Evolutionary conservation across 2,113 vertebrate genomes (phyloP), one percentile per base, ranked within the genome.

Genomic region (Papio anubis): DNA sequence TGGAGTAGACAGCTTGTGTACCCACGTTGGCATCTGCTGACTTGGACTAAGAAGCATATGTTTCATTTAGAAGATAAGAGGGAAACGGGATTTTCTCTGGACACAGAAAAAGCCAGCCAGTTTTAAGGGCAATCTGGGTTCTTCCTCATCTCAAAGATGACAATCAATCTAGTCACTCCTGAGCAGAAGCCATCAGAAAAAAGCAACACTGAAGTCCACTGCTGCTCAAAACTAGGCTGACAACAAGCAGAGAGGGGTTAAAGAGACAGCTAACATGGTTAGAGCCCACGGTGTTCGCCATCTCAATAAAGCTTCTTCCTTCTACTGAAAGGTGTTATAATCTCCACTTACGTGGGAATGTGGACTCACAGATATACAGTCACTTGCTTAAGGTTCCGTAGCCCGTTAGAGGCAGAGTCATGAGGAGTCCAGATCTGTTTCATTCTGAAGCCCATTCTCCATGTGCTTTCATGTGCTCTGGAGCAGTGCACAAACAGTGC

Each of bases 301-400:
- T 23, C 32, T 78, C 61, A 30, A n/a, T 25, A 40, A 81, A 93
- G 50, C 30, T 17, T 25, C 21, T 20, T 3, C 21, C 10, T 72
- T 3, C 35, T 12, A 5, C 12, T 1, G 43, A 0, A 6, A 55
- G 25, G 2, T n/a, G 8, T 18, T n/a, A 43, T 30, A 8, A 11
- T 61, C 27, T 57, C 3, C 38, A 14, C 12, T 52, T 5, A 23
- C 0, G 0, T 1, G 10, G 7, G 43, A n/a, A 7, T 0, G 5
- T 5, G 35, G 18, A 18, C 38, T 90, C 20, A 17, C 2, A 30
- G 43, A 64, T 10, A n/a, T 2, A 14, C 17, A 35, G 4, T 30
- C 5, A 13, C 25, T 43, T 23, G 27, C 59, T 89, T 16, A 12
- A 78, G 79, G 9, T 6, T 40, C 13, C 18, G 6, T 6, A 75